A percentile compares a stretch with the other conserved stretches of the same genome.
These are phyloP conservation scores for Leistus spinibarbis DNA, from an alignment of 2,888 invertebrate species.

Conservation along the genomic window DNA sequence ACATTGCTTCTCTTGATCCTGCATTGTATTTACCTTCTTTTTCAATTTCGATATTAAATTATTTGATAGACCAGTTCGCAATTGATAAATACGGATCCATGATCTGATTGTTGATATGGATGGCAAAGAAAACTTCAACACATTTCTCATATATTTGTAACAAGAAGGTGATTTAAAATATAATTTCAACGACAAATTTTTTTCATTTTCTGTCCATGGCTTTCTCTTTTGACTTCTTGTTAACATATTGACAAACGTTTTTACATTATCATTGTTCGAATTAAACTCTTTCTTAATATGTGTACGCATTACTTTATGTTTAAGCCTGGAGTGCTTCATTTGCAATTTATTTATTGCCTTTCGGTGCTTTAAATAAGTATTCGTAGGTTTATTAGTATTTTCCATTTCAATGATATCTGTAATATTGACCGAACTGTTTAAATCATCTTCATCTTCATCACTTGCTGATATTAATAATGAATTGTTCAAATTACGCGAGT, in stretches of 20 bases:
- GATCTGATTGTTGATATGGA: slow-evolving; percentile 43
- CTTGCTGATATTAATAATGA: not conserved
- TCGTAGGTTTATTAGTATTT: not conserved
- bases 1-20: slow-evolving; percentile 40
- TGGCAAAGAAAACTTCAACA: slow-evolving; percentile 44
- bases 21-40: slow-evolving; percentile 45
- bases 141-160: slow-evolving; percentile 45
- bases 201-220: slow-evolving; percentile 46
- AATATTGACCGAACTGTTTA: not conserved
- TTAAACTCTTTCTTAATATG: not conserved
- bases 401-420: not conserved
- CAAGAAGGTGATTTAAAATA: slow-evolving; percentile 48
- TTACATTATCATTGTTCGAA: slow-evolving; percentile 4
- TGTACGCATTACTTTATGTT: not conserved
- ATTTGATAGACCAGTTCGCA: slow-evolving; percentile 43
- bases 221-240: slow-evolving; percentile 40
- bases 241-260: slow-evolving; percentile 41
- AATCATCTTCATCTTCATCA: not conserved
- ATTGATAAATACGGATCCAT: slow-evolving; percentile 45
- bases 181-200: slow-evolving; percentile 45
- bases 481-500: not conserved
- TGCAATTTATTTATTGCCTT: not conserved
- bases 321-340: not conserved
- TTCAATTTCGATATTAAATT: slow-evolving; percentile 42
- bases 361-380: no score